Conservation (phyloP, 2,888 invertebrate genomes). For the Gandaritis pyraliata region DNA sequence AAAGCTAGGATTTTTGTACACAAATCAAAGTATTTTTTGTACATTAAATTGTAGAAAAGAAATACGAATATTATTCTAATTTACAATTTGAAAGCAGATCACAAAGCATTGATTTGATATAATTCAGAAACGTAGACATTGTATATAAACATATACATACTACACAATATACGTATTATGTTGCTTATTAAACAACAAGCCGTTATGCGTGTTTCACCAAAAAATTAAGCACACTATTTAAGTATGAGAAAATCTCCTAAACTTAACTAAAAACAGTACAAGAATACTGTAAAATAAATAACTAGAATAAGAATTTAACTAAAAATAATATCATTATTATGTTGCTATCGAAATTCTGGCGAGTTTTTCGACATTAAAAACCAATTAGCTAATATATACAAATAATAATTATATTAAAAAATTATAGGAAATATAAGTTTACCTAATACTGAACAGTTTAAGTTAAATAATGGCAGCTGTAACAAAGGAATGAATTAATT, state of each 20-base stretch:
- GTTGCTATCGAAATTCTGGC: constrained; percentile 18
- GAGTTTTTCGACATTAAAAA: constrained; percentile 20
- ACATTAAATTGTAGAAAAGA: constrained; percentile 4
- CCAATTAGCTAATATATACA: constrained; percentile 42
- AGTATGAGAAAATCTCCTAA: constrained; percentile 34
- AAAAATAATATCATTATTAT: constrained; percentile 46
- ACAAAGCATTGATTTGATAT: constrained; percentile 8
- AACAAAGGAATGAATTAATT: constrained; percentile 27
- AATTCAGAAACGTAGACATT: not conserved
- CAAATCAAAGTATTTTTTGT: constrained; percentile 9
- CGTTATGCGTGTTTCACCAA: constrained; percentile 17
- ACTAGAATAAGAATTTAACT: constrained; percentile 45
- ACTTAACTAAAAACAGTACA: constrained; percentile 50
- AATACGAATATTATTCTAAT: constrained; percentile 6
- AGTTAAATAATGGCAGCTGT: constrained; percentile 29
- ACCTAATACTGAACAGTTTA: constrained; percentile 38
- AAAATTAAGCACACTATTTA: constrained; percentile 31
- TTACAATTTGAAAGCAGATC: constrained; percentile 8
- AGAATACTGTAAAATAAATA: constrained; percentile 58
- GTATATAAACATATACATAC: no score
- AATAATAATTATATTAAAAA: constrained; percentile 25
- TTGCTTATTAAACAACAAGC: no score
- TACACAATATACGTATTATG: not conserved
- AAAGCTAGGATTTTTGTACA: constrained; percentile 19
- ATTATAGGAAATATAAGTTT: constrained; percentile 16